Evolutionary conservation across 2,888 invertebrate genomes (phyloP).

Genomic region (Helleia helle): DNA sequence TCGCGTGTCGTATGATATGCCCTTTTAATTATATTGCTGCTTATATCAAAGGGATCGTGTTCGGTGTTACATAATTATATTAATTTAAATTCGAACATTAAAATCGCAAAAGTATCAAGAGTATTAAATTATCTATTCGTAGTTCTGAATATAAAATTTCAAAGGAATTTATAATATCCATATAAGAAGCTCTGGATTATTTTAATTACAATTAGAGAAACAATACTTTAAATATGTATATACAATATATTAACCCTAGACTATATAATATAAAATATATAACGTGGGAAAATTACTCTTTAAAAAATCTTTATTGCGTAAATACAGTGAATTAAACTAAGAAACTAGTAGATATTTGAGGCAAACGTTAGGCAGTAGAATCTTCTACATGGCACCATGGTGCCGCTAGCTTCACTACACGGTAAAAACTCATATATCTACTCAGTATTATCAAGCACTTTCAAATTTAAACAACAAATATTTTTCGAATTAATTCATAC

Average conservation of each 20-base stretch:
- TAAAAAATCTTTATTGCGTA: slow-evolving; percentile 1
- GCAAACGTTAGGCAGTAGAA: slow-evolving; percentile 4
- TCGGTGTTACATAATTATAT: background rate
- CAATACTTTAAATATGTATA: slow-evolving; percentile 6
- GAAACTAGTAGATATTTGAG: slow-evolving; percentile 4
- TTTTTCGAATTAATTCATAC: background rate
- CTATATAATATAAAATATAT: slow-evolving; percentile 5
- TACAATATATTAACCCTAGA: background rate
- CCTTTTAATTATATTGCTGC: background rate
- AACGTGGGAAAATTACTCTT: background rate
- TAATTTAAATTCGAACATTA: slow-evolving; percentile 4
- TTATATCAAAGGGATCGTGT: background rate
- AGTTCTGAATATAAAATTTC: background rate
- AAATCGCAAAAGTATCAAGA: slow-evolving; percentile 2
- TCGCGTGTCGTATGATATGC: background rate
- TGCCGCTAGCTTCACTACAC: slow-evolving; percentile 5
- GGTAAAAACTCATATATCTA: background rate
- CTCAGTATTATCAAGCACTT: background rate
- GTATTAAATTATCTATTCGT: slow-evolving; percentile 3
- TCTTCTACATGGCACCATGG: background rate
- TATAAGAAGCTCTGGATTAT: background rate
- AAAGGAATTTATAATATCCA: background rate
- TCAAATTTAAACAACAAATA: background rate
- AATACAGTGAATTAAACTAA: slow-evolving; percentile 4
- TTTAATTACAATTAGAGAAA: slow-evolving; percentile 3